Evolutionary conservation across 2,888 invertebrate genomes (phyloP), one percentile per base, ranked within the genome.

Genomic region (Rotaria macrura): DNA sequence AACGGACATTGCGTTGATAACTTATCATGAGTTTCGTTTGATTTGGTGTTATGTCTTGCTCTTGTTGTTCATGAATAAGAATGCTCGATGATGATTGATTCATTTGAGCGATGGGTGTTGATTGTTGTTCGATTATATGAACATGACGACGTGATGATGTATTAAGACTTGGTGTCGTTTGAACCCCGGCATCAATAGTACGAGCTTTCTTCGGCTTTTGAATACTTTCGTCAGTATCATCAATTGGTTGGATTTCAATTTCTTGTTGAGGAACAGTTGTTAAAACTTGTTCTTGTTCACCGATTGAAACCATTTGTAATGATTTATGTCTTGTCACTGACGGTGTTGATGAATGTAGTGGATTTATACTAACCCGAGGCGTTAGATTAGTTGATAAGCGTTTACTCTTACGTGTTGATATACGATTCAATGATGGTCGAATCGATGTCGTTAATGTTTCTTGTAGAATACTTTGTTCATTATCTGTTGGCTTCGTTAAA

Each of bases 261-360:
- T 17, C 17, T 14, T 65, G 65, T 29, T 65, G 65, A 9, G 34
- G 65, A 65, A 34, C 65, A 65, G 34, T 34, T 65, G 65, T 65
- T 29, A 25, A 29, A 34, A 65, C 17, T 34, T 65, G 65, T 14
- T 65, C 65, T 65, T 65, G 34, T 65, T 65, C 65, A 6, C 65
- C 65, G 34, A 65, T 65, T 0, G 34, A 65, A 65, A 65, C 65
- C 34, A 65, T 34, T 65, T 65, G 65, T 34, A 65, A 65, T 2
- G 65, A 65, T 65, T 65, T 65, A 65, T 65, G 34, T 65, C 34
- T 17, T 65, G 65, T 34, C 14, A 12, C 0, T 65, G 65, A 29
- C 34, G 65, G 65, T 65, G 65, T 65, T 29, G 65, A 65, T 65
- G 65, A 65, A 65, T 65, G 65, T 34, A 65, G 65, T 65, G 65